phyloP scores from a whole-genome alignment of 2,888 invertebrate genomes.

The Synergus umbraculus region DNA sequence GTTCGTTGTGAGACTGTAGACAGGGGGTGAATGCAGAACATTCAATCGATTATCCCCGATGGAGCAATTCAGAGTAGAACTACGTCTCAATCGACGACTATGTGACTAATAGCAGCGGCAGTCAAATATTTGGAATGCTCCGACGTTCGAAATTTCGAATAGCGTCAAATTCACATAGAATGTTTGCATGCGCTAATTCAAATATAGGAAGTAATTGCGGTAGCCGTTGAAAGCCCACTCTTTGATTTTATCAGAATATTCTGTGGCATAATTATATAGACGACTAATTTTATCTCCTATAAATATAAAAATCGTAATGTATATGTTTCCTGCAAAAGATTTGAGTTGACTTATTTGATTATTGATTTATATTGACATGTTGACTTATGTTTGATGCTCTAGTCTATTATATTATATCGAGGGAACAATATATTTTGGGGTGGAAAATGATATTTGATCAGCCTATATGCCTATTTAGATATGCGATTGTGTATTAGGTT shows the following conservation, averaged over 20 bases:
- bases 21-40: slow-evolving; percentile 29
- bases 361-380: not conserved
- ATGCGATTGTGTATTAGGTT: not conserved
- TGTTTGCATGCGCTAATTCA: slow-evolving; percentile 37
- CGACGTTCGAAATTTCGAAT: slow-evolving; percentile 29
- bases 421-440: not conserved
- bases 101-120: slow-evolving; percentile 32
- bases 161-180: slow-evolving; percentile 20
- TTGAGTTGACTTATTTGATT: not conserved
- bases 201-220: slow-evolving; percentile 31
- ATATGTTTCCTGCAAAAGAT: not conserved
- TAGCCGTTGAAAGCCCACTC: not conserved
- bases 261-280: not conserved
- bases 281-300: no score
- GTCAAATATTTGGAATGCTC: slow-evolving; percentile 39
- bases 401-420: not conserved
- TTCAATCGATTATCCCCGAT: slow-evolving; percentile 39
- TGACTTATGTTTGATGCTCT: not conserved
- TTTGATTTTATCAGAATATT: not conserved
- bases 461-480: not conserved
- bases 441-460: slow-evolving; percentile 22
- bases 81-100: slow-evolving; percentile 40
- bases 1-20: slow-evolving; percentile 30
- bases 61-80: slow-evolving; percentile 38
- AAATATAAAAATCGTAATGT: not conserved